Evolutionary conservation across 2,888 invertebrate species (phyloP).

Genomic region (Agrochola lychnidis): DNA sequence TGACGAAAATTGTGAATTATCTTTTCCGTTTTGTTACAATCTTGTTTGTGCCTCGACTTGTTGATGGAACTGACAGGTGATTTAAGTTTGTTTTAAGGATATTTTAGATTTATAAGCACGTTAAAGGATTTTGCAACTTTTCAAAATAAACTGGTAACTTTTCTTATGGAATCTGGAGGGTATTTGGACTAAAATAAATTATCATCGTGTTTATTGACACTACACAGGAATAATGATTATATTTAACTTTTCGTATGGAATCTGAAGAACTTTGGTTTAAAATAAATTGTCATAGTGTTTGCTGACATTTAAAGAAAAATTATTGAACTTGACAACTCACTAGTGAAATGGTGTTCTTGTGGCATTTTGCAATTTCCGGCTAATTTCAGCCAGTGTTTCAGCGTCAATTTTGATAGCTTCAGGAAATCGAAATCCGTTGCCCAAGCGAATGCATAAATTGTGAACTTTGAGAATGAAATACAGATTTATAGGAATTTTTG

Average conservation of each 20-base stretch:
- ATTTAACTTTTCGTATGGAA: background rate
- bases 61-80: slow-evolving; percentile 17
- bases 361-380: slow-evolving; percentile 15
- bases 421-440: background rate
- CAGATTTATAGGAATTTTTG: background rate
- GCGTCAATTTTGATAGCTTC: background rate
- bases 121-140: background rate
- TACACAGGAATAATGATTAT: background rate
- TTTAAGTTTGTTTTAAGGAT: slow-evolving; percentile 1
- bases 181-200: background rate
- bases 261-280: background rate
- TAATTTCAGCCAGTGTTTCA: slow-evolving; percentile 1
- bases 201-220: background rate
- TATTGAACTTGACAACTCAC: slow-evolving; percentile 3
- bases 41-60: slow-evolving; percentile 21
- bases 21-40: background rate
- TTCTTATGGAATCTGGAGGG: background rate
- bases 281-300: background rate
- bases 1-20: slow-evolving; percentile 9
- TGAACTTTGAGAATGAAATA: background rate
- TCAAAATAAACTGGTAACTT: background rate
- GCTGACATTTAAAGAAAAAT: background rate
- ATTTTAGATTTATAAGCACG: background rate
- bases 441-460: slow-evolving; percentile 2
- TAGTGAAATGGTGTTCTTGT: slow-evolving; percentile 13